These are phyloP conservation scores for Trichogramma pretiosum DNA, from an alignment of 1,140 invertebrate species.

Conservation along the genomic window DNA sequence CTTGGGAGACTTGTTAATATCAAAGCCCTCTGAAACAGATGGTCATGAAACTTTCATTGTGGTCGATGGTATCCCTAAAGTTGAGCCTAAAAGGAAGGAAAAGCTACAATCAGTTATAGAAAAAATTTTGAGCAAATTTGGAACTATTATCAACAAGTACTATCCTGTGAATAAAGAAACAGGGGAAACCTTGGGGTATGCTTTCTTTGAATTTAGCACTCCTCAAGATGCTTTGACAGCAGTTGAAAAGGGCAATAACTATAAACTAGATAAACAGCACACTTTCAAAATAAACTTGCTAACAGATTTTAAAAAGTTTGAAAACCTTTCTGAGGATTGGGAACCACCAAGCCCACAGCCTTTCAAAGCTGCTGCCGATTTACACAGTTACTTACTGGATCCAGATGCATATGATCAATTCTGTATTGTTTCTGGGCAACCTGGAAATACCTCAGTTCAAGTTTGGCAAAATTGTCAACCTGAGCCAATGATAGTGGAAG, in stretches of 20 bases:
- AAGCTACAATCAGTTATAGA: conserved; percentile 89
- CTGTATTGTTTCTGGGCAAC: conserved; percentile 69
- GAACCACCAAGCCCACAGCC: conserved; percentile 77
- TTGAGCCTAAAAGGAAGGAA: conserved; percentile 82
- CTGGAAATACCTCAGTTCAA: conserved; percentile 63
- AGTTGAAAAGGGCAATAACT: conserved; percentile 79
- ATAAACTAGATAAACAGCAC: conserved; percentile 93
- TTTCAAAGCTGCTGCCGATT: conserved; percentile 80
- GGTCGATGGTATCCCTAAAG: conserved; percentile 91
- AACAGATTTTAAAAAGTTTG: conserved; percentile 93
- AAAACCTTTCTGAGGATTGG: conserved; percentile 88
- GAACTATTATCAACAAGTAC: conserved; percentile 80
- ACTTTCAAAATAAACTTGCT: conserved; percentile 94
- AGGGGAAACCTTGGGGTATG: conserved; percentile 75
- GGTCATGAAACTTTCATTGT: conserved; percentile 93
- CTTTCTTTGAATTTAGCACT: conserved; percentile 86
- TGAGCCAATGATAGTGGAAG: conserved; percentile 74
- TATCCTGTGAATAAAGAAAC: conserved; percentile 76
- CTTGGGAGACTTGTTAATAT: conserved; percentile 73
- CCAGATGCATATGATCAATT: conserved; percentile 93
- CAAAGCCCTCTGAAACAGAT: conserved; percentile 87
- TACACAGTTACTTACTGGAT: conserved; percentile 86
- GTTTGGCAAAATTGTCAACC: conserved; percentile 84
- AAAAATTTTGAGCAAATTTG: conserved; percentile 89
- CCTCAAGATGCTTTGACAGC: conserved; percentile 78